These are phyloP conservation scores for Poecile montanus DNA, from an alignment of 2,797 vertebrate genomes.

Conservation along the genomic window DNA sequence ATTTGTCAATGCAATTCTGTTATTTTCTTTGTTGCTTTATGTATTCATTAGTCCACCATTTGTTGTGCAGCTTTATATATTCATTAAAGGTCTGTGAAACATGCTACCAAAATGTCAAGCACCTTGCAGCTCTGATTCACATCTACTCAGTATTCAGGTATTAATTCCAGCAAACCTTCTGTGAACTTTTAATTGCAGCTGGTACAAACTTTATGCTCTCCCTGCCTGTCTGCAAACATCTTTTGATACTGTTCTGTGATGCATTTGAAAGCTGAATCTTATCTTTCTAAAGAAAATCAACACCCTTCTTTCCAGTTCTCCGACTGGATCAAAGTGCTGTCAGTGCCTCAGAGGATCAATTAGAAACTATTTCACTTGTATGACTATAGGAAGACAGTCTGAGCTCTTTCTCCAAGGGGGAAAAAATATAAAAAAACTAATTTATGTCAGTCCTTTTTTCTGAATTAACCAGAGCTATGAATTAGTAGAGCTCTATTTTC, in stretches of 20 bases:
- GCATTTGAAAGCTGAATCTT: neutral
- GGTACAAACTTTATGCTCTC: neutral
- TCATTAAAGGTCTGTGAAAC: slow-evolving; percentile 8
- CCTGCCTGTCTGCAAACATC: neutral
- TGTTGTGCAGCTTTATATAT: neutral
- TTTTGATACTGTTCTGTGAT: neutral
- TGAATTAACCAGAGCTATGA: neutral
- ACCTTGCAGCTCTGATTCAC: neutral
- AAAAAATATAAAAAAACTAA: neutral
- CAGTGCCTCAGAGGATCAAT: neutral
- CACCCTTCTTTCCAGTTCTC: neutral
- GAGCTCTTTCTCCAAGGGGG: neutral
- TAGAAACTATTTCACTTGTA: neutral
- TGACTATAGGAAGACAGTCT: neutral
- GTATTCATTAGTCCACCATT: neutral
- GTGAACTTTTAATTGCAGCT: slow-evolving; percentile 34
- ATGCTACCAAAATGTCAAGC: neutral
- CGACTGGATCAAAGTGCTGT: neutral
- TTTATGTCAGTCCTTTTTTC: neutral
- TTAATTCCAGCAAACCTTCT: neutral
- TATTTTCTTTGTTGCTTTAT: neutral
- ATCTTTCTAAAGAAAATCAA: neutral
- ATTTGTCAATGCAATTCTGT: neutral
- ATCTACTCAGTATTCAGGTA: slow-evolving; percentile 5
- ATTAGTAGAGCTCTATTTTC: neutral